Conservation (phyloP, 2,797 vertebrate species). For the Etheostoma nigrum region DNA sequence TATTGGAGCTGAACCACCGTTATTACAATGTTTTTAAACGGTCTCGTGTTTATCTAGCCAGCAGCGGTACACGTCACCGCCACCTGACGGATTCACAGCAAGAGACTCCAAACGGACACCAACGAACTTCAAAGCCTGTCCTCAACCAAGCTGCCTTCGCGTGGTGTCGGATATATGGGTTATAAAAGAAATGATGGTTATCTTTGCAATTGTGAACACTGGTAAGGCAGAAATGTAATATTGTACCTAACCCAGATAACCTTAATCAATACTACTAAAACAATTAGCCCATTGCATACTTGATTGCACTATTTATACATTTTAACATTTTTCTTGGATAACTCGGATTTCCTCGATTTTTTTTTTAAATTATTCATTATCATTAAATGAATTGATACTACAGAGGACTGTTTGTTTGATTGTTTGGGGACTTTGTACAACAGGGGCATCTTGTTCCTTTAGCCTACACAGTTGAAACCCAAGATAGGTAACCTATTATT, state of each 20-base stretch:
- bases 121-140: constrained; percentile 45
- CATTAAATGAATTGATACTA: not conserved
- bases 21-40: not conserved
- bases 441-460: not conserved
- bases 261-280: not conserved
- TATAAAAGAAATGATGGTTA: fast-evolving
- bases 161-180: constrained; percentile 4
- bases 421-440: not conserved
- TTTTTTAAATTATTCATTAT: too few relatives aligned
- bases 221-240: too few relatives aligned
- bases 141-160: constrained; percentile 45
- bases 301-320: not conserved
- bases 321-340: not conserved
- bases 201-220: not conserved
- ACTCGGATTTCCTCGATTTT: not conserved
- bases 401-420: not conserved
- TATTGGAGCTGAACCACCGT: not conserved
- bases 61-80: not conserved
- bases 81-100: constrained; percentile 16
- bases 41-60: not conserved
- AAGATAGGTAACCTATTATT: too few relatives aligned
- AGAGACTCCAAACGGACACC: constrained; percentile 13
- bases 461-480: not conserved
- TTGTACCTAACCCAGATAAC: not conserved
- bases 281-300: not conserved